Base-by-base conservation (phyloP, 2,797 vertebrate species). In the Pangasius larnaudii region DNA sequence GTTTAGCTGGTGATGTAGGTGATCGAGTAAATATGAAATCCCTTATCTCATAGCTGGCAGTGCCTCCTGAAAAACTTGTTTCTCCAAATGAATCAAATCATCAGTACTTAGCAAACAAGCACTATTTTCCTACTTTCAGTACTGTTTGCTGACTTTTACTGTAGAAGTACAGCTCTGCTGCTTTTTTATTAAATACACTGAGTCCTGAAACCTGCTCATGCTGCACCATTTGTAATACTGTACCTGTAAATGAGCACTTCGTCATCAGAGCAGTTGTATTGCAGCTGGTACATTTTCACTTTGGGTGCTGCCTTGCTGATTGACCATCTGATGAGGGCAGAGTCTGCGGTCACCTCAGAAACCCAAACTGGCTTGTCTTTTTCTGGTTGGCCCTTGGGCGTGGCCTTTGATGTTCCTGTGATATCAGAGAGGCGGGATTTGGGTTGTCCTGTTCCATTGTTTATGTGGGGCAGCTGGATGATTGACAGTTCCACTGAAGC, bases 241-340 rank as follows among this genome's bases (percentile, higher is more conserved):
- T 97, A 99, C 98, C 98, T 98, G 97, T 99, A 99, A 84, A 98
- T 97, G 75, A 98, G 96, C 82, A 98, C 98, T 94, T 99, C 97
- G 71, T 99, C 98, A 81, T 98, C 97, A 0, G 98, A 98, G 93
- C 98, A 98, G 94, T 99, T 99, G 93, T 99, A 99, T 86, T 99
- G 98, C 24, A 99, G 95, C 93, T 99, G 98, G 93, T 97, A 99
- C 98, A 99, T 98, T 95, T 99, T 99, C 86, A 99, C 98, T 69
- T 97, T 96, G 19, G 98, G 98, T 0, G 97, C 97, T 0, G 97
- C 96, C 88, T 97, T 97, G 95, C 97, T 98, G 91, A 98, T 96
- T 0, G 96, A 96, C 98, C 98, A 99, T 87, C 96, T 97, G 91
- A 99, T 96, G 92, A 98, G 92, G 14, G 97, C 98, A 2, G 98